These are phyloP conservation scores for Glossophaga mutica DNA, from an alignment of 2,797 vertebrate genomes.

Conservation along the genomic window DNA sequence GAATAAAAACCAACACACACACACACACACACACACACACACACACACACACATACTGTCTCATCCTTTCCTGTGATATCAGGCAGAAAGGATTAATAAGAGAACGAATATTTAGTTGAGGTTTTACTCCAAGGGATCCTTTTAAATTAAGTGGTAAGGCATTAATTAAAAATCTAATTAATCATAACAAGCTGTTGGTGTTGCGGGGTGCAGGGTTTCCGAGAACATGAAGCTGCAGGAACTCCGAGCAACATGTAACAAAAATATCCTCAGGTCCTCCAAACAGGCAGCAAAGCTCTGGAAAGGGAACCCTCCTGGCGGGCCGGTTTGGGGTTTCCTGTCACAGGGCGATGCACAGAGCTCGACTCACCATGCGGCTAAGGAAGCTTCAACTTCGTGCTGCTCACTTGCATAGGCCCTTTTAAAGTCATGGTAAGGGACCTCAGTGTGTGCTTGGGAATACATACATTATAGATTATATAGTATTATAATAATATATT, in stretches of 20 bases:
- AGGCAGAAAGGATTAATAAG: conserved; percentile 43
- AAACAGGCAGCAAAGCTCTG: neutral
- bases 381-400: neutral
- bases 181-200: conserved; percentile 41
- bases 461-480: neutral
- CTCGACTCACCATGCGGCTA: neutral
- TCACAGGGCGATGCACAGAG: neutral
- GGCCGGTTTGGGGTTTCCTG: neutral
- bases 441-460: neutral
- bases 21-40: neutral
- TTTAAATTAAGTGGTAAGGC: conserved; percentile 63
- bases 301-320: neutral
- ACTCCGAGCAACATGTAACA: neutral
- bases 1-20: neutral
- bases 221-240: neutral
- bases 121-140: conserved; percentile 61
- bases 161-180: conserved; percentile 68
- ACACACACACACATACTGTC: neutral
- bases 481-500: neutral
- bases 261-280: neutral
- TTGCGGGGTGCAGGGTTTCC: conserved; percentile 8
- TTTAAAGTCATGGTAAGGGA: neutral
- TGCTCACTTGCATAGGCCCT: neutral
- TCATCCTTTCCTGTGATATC: neutral
- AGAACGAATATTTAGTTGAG: conserved; percentile 50